Evolutionary conservation across 2,888 invertebrate species (phyloP).

Genomic region (Dolichomitus sp.): DNA sequence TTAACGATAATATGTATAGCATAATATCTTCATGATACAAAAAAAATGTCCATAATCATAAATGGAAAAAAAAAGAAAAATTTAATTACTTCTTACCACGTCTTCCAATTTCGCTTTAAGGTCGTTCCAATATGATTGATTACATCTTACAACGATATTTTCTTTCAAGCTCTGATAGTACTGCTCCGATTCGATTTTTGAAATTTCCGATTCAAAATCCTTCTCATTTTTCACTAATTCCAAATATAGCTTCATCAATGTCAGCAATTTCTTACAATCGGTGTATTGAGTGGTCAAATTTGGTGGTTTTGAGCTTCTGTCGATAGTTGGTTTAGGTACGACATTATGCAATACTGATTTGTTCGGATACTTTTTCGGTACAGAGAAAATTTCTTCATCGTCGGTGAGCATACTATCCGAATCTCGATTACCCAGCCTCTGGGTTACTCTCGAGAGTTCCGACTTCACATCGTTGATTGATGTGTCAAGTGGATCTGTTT

Average conservation of each 20-base stretch:
- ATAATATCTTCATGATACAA: too few relatives aligned
- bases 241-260: conserved; percentile 69
- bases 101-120: conserved; percentile 65
- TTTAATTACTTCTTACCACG: conserved; percentile 61
- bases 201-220: conserved; percentile 68
- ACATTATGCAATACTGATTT: conserved; percentile 12
- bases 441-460: conserved; percentile 38
- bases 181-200: conserved; percentile 46
- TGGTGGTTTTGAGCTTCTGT: conserved; percentile 80
- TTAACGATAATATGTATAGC: too few relatives aligned
- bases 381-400: conserved; percentile 50
- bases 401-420: conserved; percentile 48
- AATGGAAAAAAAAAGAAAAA: not conserved
- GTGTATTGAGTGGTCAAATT: conserved; percentile 24
- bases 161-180: conserved; percentile 46
- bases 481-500: conserved; percentile 1
- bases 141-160: conserved; percentile 54
- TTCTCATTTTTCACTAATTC: conserved; percentile 70
- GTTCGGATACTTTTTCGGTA: conserved; percentile 3
- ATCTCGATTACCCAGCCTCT: not conserved
- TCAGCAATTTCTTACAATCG: conserved; percentile 55
- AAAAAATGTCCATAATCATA: not conserved
- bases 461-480: conserved; percentile 28
- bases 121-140: conserved; percentile 57
- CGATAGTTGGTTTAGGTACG: conserved; percentile 72